These are phyloP conservation scores for Ormia ochracea DNA, from an alignment of 2,888 invertebrate genomes.

Conservation along the genomic window DNA sequence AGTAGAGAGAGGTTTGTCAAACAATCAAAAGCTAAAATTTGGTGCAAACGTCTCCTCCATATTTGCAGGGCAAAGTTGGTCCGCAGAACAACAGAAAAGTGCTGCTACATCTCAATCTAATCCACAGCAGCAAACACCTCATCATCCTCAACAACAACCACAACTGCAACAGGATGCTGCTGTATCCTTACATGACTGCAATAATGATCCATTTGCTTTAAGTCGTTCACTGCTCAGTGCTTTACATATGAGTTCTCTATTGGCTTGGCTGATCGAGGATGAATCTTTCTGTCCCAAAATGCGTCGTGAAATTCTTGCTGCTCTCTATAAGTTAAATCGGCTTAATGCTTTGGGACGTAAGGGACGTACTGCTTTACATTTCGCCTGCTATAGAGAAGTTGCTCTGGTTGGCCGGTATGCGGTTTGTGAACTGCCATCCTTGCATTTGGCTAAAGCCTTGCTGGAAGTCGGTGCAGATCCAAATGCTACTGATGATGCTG, in stretches of 20 bases:
- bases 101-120: slow-evolving; percentile 57
- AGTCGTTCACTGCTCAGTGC: slow-evolving; percentile 91
- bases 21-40: slow-evolving; percentile 55
- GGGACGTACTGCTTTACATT: slow-evolving; percentile 86
- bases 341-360: slow-evolving; percentile 81
- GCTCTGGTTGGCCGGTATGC: slow-evolving; percentile 83
- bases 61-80: slow-evolving; percentile 67
- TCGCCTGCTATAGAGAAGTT: slow-evolving; percentile 89
- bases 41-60: slow-evolving; percentile 54
- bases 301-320: slow-evolving; percentile 81
- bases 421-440: slow-evolving; percentile 84
- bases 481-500: slow-evolving; percentile 86
- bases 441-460: slow-evolving; percentile 84
- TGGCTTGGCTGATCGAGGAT: slow-evolving; percentile 82
- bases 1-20: slow-evolving; percentile 78
- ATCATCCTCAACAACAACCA: slow-evolving; percentile 34
- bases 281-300: slow-evolving; percentile 78
- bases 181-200: slow-evolving; percentile 78
- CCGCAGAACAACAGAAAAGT: slow-evolving; percentile 66
- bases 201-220: slow-evolving; percentile 84
- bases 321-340: slow-evolving; percentile 87
- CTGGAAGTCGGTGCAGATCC: slow-evolving; percentile 90
- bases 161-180: slow-evolving; percentile 44
- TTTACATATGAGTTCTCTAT: slow-evolving; percentile 87
- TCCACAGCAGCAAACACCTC: slow-evolving; percentile 29